Base-by-base conservation (phyloP, 2,888 invertebrate species). In the Lasioglossum leucozonium region DNA sequence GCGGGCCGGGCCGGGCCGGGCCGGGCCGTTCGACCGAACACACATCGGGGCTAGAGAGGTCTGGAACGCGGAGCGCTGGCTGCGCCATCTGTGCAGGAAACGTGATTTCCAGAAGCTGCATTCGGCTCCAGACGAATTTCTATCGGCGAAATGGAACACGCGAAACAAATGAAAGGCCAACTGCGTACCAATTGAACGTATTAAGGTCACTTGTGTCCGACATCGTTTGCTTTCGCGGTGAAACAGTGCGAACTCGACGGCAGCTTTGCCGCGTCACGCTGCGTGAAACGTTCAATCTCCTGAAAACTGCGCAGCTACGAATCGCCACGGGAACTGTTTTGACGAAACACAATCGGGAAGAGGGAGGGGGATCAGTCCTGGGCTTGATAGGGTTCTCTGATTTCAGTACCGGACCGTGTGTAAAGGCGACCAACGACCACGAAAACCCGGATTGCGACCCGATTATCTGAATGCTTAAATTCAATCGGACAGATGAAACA, bases 191-290 rank as follows among this genome's bases (percentile, higher is more conserved):
- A 76, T 76, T 73, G 65, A 81, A 84, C 72, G 65, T 67, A 75
- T 84, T 76, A 71, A 84, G 72, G 72, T 76, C 80, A 51, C 69
- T 72, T 40, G 30, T 47, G 79, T 83, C 69, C 79, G 40, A 85
- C 72, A 79, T 72, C 67, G 55, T 78, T 72, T 58, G n/a, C 74
- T 73, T 58, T 62, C 69, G 13, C 10, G 55, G 51, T 26, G 40
- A 58, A 82, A 82, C 72, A 72, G 67, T 22, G 77, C 26, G 62
- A 40, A 37, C 11, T 51, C 4, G 16, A 40, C 51, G 30, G 30
- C 16, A 65, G 26, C 51, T 75, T 62, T 44, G 26, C 30, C 51
- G 8, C 44, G 58, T 74, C 67, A 42, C 40, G 67, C 40, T 40
- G 74, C 74, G 51, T 79, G 37, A 78, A 77, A 77, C 67, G 47